phyloP scores from a whole-genome alignment of 1,140 invertebrate genomes.

The Papilio machaon region DNA sequence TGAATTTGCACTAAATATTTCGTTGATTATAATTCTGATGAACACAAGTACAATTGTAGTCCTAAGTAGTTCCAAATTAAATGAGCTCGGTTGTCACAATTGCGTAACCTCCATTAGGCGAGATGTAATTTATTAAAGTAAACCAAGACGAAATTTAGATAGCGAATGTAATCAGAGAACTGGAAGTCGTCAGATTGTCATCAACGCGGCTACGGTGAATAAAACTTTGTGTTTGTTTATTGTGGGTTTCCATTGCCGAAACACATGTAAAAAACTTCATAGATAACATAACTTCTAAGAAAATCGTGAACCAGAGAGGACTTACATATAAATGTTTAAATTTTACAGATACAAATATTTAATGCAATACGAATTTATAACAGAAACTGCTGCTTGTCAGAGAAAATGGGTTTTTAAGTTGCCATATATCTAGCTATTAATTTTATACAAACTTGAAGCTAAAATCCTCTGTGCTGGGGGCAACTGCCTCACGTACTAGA shows the following conservation, averaged over 20 bases:
- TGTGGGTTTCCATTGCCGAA: background rate
- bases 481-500: slow-evolving; percentile 65
- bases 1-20: background rate
- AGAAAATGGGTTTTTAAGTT: slow-evolving; percentile 22
- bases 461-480: slow-evolving; percentile 46
- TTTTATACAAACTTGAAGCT: slow-evolving; percentile 26
- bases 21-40: background rate
- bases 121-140: slow-evolving; percentile 33
- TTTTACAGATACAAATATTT: background rate
- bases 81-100: slow-evolving; percentile 22
- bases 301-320: background rate
- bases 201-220: background rate
- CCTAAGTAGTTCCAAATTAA: slow-evolving; percentile 28
- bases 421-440: slow-evolving; percentile 14
- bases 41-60: slow-evolving; percentile 4
- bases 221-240: background rate
- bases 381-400: background rate
- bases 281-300: too few relatives aligned
- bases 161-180: slow-evolving; percentile 23
- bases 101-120: slow-evolving; percentile 26
- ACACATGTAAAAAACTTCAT: too few relatives aligned
- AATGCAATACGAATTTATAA: background rate
- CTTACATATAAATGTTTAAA: background rate
- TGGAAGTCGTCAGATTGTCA: slow-evolving; percentile 33
- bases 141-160: slow-evolving; percentile 31